A percentile compares a stretch with the other conserved stretches of the same genome.
phyloP scores from a whole-genome alignment of 2,797 vertebrate genomes.

The Ceryle rudis region DNA sequence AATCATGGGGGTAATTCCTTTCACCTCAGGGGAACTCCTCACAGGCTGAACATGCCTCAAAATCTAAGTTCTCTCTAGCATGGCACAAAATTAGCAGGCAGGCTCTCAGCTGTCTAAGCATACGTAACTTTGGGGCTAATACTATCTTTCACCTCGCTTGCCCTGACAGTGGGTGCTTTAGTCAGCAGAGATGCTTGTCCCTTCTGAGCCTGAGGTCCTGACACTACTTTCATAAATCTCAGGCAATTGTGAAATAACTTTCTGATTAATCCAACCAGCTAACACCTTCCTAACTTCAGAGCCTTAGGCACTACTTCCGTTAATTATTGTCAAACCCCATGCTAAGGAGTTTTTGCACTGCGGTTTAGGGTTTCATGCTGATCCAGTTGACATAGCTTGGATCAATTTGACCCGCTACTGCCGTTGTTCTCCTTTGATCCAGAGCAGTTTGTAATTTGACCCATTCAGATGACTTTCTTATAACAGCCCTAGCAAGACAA shows the following conservation, averaged over 20 bases:
- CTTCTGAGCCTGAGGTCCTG: background rate
- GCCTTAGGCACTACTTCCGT: constrained; percentile 12
- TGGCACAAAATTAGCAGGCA: background rate
- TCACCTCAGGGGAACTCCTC: background rate
- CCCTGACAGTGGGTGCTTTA: background rate
- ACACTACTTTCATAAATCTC: background rate
- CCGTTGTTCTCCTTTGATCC: constrained; percentile 76
- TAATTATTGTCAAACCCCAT: constrained; percentile 55
- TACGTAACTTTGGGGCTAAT: too few species aligned
- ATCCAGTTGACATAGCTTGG: constrained; percentile 74
- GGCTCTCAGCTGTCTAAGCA: background rate
- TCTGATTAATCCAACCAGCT: background rate
- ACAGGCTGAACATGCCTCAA: background rate
- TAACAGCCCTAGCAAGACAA: constrained; percentile 76
- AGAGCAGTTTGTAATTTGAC: constrained; percentile 75
- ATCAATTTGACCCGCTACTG: constrained; percentile 69
- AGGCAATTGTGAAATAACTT: background rate
- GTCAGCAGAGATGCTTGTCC: background rate
- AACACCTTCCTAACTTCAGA: constrained; percentile 7
- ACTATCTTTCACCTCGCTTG: background rate
- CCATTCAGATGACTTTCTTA: constrained; percentile 75
- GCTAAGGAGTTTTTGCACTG: constrained; percentile 38
- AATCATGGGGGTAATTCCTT: background rate
- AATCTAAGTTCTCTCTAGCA: background rate
- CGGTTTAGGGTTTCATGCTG: constrained; percentile 76